phyloP scores from a whole-genome alignment of 1,140 invertebrate species.

The Bombus waltoni region DNA sequence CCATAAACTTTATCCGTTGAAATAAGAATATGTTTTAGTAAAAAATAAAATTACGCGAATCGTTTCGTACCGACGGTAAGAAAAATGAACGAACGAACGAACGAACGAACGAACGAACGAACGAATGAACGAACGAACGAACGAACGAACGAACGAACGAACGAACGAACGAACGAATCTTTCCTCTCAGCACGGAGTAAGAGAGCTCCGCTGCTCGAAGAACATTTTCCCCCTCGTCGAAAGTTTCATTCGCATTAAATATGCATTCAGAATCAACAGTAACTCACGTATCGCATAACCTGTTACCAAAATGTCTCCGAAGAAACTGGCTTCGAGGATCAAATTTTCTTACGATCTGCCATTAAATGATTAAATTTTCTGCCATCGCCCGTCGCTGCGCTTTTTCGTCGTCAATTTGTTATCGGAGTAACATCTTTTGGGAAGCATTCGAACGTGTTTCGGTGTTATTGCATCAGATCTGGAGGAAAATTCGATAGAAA shows the following conservation, averaged over 20 bases:
- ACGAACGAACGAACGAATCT: background rate
- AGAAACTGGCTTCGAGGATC: background rate
- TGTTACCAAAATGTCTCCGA: background rate
- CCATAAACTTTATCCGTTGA: too few species aligned
- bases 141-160: background rate
- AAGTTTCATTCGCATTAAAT: background rate
- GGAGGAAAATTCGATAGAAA: conserved; percentile 42
- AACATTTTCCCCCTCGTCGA: background rate
- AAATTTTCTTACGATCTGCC: conserved; percentile 1
- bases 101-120: background rate
- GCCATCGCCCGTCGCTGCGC: background rate
- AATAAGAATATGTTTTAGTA: background rate
- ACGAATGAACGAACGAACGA: background rate
- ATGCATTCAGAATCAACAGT: background rate
- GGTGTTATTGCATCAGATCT: conserved; percentile 20
- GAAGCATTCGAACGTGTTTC: background rate
- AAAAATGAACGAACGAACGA: background rate
- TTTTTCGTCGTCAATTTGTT: background rate
- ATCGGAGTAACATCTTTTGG: background rate
- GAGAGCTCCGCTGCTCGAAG: background rate
- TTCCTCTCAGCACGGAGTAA: background rate
- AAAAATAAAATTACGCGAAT: background rate
- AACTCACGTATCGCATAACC: background rate
- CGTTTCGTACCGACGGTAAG: background rate
- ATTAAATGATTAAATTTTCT: background rate